Conservation (phyloP, 2,797 vertebrate genomes). For the Zalophus californianus region DNA sequence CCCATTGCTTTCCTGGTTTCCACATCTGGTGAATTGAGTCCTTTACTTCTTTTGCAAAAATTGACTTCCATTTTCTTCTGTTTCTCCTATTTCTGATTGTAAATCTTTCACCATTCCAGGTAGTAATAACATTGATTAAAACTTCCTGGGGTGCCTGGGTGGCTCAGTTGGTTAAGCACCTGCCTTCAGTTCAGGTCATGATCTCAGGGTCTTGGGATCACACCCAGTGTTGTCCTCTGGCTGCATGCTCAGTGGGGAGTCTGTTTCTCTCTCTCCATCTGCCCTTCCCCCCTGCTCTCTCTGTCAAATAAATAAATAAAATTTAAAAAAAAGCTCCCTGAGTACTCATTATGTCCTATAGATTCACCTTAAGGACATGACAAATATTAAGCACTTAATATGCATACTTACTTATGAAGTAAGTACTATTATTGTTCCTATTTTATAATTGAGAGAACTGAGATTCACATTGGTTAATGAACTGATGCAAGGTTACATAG, state of each 20-base stretch:
- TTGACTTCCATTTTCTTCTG: neutral
- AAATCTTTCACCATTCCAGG: neutral
- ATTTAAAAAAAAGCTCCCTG: neutral
- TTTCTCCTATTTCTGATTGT: neutral
- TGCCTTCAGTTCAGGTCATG: neutral
- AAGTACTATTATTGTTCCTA: neutral
- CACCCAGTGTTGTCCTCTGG: neutral
- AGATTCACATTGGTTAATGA: neutral
- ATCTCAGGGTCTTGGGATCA: neutral
- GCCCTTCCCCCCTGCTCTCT: no score
- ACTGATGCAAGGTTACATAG: neutral
- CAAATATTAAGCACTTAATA: constrained; percentile 20
- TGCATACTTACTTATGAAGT: neutral
- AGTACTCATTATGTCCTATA: neutral
- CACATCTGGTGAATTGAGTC: neutral
- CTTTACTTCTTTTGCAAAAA: neutral
- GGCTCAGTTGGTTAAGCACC: neutral
- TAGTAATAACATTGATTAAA: neutral
- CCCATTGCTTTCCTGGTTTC: neutral
- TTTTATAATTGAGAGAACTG: neutral
- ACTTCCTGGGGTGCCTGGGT: neutral
- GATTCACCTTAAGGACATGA: neutral
- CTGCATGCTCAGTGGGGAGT: neutral
- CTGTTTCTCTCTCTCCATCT: neutral
- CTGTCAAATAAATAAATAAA: neutral